Percentiles rank a stretch among this genome's conserved stretches.
Evolutionary conservation across 2,113 vertebrate genomes (phyloP).

Genomic region (Solea senegalensis): DNA sequence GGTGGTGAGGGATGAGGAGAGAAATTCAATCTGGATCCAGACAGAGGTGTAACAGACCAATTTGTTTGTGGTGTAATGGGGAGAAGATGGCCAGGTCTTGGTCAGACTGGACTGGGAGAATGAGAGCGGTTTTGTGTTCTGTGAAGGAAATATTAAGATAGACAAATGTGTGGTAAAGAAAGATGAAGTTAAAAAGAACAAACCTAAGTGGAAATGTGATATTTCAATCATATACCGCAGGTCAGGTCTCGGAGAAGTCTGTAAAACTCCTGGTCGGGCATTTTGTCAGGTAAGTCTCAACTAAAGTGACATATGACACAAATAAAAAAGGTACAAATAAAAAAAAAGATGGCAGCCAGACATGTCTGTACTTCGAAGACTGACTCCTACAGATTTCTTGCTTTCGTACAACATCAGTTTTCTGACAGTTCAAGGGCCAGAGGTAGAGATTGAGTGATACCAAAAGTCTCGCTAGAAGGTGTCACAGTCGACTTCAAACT

Average conservation of each 20-base stretch:
- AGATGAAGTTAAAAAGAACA: conserved; percentile 29
- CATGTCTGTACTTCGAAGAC: too few species aligned
- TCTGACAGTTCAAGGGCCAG: too few species aligned
- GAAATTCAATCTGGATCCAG: conserved; percentile 81
- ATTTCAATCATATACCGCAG: conserved; percentile 29
- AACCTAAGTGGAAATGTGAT: conserved; percentile 25
- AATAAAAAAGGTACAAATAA: too few species aligned
- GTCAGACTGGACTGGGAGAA: conserved; percentile 60
- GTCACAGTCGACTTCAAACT: too few species aligned
- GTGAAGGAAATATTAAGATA: conserved; percentile 61
- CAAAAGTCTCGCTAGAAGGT: too few species aligned
- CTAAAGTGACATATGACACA: neutral
- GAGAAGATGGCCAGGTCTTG: conserved; percentile 70
- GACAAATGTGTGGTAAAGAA: conserved; percentile 51
- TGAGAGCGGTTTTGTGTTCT: conserved; percentile 57
- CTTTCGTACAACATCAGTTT: too few species aligned
- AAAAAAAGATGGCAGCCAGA: neutral
- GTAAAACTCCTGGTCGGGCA: neutral
- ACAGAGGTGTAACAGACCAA: conserved; percentile 80
- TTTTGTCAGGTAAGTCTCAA: neutral
- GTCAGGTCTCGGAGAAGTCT: conserved; percentile 17
- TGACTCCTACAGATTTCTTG: too few species aligned
- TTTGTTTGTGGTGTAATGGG: conserved; percentile 80
- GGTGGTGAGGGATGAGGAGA: conserved; percentile 75
- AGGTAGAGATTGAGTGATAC: too few species aligned